Evolutionary conservation across 2,888 invertebrate genomes (phyloP).

Genomic region (Trissoscelio sp.): DNA sequence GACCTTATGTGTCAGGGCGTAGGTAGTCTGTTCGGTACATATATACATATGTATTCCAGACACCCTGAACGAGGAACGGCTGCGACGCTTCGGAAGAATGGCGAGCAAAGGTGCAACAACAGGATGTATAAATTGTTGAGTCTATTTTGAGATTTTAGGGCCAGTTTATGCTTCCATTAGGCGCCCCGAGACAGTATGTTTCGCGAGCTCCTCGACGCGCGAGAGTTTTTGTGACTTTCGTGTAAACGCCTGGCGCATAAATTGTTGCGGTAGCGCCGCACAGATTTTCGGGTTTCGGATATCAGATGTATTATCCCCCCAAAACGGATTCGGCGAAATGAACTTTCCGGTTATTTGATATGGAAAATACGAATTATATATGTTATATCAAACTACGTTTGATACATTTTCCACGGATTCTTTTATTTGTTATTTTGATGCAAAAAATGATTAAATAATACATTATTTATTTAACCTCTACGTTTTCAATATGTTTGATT

Average conservation of each 20-base stretch:
- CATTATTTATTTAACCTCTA: too few relatives aligned
- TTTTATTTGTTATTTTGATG: too few relatives aligned
- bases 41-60: conserved; percentile 66
- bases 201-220: conserved; percentile 69
- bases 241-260: conserved; percentile 74
- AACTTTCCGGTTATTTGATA: not conserved
- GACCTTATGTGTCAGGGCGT: not conserved
- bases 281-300: conserved; percentile 46
- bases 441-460: too few relatives aligned
- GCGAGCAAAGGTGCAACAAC: conserved; percentile 78
- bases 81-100: conserved; percentile 61
- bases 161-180: conserved; percentile 81
- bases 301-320: conserved; percentile 39
- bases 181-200: conserved; percentile 71
- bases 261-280: conserved; percentile 74
- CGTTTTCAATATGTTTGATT: too few relatives aligned
- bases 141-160: conserved; percentile 82
- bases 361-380: not conserved
- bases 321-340: conserved; percentile 9
- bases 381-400: too few relatives aligned
- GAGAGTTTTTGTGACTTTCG: conserved; percentile 67
- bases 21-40: conserved; percentile 6
- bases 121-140: conserved; percentile 82
- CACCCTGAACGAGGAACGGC: conserved; percentile 62
- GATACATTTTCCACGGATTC: too few relatives aligned